Percentiles rank a stretch among this genome's conserved stretches.
Evolutionary conservation across 2,888 invertebrate species (phyloP).

Genomic region (Stramonita haemastoma): DNA sequence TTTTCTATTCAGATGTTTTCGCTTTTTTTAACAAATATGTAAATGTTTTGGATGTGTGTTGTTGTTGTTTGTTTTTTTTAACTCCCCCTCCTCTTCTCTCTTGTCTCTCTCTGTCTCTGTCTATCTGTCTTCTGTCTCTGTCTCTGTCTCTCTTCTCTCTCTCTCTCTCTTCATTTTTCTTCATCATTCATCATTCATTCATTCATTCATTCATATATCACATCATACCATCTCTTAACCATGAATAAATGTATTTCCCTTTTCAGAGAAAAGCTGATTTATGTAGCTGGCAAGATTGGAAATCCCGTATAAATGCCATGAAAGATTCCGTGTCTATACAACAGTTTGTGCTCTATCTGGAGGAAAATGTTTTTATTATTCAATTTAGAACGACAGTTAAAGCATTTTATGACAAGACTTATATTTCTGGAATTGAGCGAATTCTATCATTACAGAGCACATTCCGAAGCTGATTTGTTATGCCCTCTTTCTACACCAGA

Average conservation of each 20-base stretch:
- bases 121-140: background rate
- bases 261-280: background rate
- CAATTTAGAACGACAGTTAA: no score
- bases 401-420: no score
- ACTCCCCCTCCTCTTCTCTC: background rate
- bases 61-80: no score
- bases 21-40: background rate
- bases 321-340: background rate
- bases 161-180: conserved; percentile 26
- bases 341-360: background rate
- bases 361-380: background rate
- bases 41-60: background rate
- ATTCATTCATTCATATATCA: no score
- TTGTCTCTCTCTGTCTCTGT: background rate
- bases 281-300: background rate
- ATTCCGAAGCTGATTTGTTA: no score
- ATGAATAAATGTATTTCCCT: background rate
- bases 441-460: no score
- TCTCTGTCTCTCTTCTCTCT: conserved; percentile 25
- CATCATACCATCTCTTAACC: background rate
- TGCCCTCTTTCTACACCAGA: no score
- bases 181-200: background rate
- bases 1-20: background rate
- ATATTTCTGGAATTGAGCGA: no score
- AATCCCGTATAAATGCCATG: background rate